Conservation (phyloP, 2,888 invertebrate species). For the Drosophila emarginata region DNA sequence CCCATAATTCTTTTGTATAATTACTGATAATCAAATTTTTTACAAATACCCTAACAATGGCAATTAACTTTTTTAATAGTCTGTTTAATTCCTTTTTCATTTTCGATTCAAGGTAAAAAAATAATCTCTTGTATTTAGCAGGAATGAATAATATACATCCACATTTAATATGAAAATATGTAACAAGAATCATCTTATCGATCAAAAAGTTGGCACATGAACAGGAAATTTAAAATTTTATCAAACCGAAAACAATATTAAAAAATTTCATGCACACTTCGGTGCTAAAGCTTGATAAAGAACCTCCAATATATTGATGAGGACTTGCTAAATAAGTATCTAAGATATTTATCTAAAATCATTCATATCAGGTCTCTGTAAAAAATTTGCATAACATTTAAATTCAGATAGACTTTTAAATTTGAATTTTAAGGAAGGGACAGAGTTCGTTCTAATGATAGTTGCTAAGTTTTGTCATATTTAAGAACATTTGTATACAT, state of each 20-base stretch:
- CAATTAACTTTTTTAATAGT: not conserved
- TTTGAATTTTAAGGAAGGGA: not conserved
- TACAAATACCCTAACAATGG: not conserved
- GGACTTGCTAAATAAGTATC: not conserved
- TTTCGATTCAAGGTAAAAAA: too few species aligned
- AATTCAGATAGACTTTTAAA: not conserved
- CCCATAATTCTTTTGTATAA: conserved; percentile 8
- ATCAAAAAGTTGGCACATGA: not conserved
- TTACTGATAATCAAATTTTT: not conserved
- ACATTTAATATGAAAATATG: too few species aligned
- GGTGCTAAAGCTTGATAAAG: not conserved
- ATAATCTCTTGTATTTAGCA: too few species aligned
- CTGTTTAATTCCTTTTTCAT: too few species aligned
- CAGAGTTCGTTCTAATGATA: not conserved
- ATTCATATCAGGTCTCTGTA: not conserved
- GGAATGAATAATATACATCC: not conserved
- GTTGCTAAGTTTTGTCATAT: too few species aligned
- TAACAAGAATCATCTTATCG: not conserved
- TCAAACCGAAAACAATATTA: not conserved
- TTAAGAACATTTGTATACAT: too few species aligned
- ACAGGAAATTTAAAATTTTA: conserved; percentile 2
- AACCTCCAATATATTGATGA: not conserved
- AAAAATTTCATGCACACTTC: too few species aligned
- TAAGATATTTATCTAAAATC: not conserved
- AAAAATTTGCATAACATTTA: not conserved